Evolutionary conservation across 1,140 invertebrate genomes (phyloP), one percentile per base, ranked within the genome.

Genomic region (Bombus impatiens): DNA sequence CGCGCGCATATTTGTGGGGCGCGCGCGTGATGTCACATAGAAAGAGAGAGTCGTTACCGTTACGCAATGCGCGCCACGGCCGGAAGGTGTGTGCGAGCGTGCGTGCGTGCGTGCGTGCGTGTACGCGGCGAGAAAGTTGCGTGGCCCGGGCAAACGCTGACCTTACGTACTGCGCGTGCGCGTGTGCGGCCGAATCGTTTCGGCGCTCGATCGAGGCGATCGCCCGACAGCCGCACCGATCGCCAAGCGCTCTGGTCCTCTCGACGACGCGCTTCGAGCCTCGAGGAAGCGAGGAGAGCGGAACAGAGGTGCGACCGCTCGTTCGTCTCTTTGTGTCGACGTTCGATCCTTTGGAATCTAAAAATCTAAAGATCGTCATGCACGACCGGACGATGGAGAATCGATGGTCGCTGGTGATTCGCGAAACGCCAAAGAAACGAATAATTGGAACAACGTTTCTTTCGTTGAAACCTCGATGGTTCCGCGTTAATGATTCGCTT

Each of bases 41-140:
- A 95, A 95, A 95, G 95, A 95, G 94, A 95, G 94, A 95, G 95
- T 94, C 90, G 92, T 94, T 94, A 94, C 94, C 94, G 94, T 95
- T 95, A 94, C 92, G 94, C 94, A 95, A 95, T 93, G 90, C 13
- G 81, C 88, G 88, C 84, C 83, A 86, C 78, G 53, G 68, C 86
- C 81, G 87, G 53, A 82, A 35, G 72, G 75, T 82, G 72, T 78
- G 78, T 75, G 80, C 67, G 78, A 53, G 71, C 85, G 44, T 28
- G 82, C 62, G 80, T 62, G 86, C 75, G 44, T 72, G 78, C 67
- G 78, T 53, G 71, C 85, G 40, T 68, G 86, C 75, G 89, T 85
- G 87, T 89, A 59, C 77, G 88, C 86, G 82, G 88, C 91, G 93
- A 94, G 94, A 94, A 95, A 95, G 94, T 94, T 93, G 91, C 91